Evolutionary conservation across 2,113 vertebrate species (phyloP).

Genomic region (human (Homo sapiens)): GRCh38 chr13:20410501-20411000

Average conservation of each 20-base stretch:
- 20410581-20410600: background rate
- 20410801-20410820: background rate
- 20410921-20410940: background rate
- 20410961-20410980: background rate
- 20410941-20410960: background rate
- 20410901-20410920: background rate
- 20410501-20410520: no score
- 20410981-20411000: constrained; percentile 6
- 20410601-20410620: background rate
- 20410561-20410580: background rate
- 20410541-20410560: background rate
- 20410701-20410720: background rate
- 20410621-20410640: background rate
- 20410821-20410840: no score
- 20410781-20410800: background rate
- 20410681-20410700: no score
- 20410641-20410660: background rate
- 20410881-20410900: rapidly evolving
- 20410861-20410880: background rate
- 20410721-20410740: background rate
- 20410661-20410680: background rate
- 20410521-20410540: no score
- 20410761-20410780: background rate
- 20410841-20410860: background rate
- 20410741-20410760: no score